These are phyloP conservation scores for Aphelenchoides bicaudatus DNA, from an alignment of 2,888 invertebrate genomes.

Conservation along the genomic window DNA sequence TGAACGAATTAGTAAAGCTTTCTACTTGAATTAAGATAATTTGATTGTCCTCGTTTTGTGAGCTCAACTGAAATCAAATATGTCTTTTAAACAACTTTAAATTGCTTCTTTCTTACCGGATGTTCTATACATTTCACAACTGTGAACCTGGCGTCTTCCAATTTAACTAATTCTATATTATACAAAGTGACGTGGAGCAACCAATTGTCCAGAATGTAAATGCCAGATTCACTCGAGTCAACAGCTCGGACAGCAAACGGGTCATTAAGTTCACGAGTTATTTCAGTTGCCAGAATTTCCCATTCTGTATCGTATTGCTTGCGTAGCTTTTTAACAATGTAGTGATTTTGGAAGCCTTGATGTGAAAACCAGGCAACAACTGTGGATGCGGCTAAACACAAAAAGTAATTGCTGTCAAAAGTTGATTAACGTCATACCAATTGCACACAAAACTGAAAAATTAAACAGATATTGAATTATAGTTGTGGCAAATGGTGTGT, in stretches of 20 bases:
- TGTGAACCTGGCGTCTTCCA: constrained; percentile 11
- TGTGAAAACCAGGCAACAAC: constrained; percentile 4
- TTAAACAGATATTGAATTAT: not conserved
- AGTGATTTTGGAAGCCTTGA: constrained; percentile 2
- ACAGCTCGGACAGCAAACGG: constrained; percentile 12
- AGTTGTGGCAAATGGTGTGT: not conserved
- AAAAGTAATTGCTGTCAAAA: not conserved
- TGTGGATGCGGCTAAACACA: constrained; percentile 4
- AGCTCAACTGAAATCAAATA: constrained; percentile 9
- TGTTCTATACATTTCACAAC: constrained; percentile 13
- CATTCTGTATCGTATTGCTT: constrained; percentile 3
- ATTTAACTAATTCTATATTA: constrained; percentile 10
- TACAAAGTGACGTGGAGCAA: not conserved
- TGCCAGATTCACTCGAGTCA: constrained; percentile 5
- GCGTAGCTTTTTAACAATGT: constrained; percentile 4
- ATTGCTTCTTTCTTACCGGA: constrained; percentile 15
- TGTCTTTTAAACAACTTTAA: not conserved
- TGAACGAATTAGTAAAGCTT: constrained; percentile 3
- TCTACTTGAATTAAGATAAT: constrained; percentile 12
- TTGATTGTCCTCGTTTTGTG: constrained; percentile 15
- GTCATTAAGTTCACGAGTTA: constrained; percentile 12
- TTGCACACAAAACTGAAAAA: not conserved
- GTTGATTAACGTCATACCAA: not conserved
- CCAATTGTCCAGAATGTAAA: constrained; percentile 11
- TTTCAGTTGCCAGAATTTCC: constrained; percentile 4